A percentile compares a stretch with the other conserved stretches of the same genome.
These are phyloP conservation scores for Perizoma affinitatum DNA, from an alignment of 2,888 invertebrate species.

Conservation along the genomic window DNA sequence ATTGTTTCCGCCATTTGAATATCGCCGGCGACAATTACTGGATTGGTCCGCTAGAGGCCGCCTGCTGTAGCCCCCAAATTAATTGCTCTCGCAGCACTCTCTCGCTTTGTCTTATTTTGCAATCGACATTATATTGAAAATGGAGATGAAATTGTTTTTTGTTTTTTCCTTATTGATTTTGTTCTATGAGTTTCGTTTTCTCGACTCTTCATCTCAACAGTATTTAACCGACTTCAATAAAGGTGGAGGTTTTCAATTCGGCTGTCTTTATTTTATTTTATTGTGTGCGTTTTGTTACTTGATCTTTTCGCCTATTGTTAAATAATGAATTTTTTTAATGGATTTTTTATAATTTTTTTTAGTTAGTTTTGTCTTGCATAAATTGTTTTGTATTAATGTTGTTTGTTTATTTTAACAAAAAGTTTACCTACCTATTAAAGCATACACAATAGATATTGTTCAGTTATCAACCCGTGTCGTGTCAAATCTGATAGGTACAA, in stretches of 20 bases:
- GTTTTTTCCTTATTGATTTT: conserved; percentile 17
- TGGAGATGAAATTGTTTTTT: conserved; percentile 35
- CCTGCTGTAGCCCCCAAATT: conserved; percentile 65
- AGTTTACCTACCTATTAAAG: background rate
- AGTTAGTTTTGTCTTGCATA: no score
- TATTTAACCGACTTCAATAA: no score
- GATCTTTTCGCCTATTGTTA: no score
- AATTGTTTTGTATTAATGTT: background rate
- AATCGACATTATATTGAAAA: conserved; percentile 52
- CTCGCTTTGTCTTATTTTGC: conserved; percentile 73
- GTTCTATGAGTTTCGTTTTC: conserved; percentile 1
- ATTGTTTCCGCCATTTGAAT: conserved; percentile 85
- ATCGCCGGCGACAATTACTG: conserved; percentile 80
- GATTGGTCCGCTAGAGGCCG: conserved; percentile 75
- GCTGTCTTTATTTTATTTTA: no score
- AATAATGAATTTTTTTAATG: no score
- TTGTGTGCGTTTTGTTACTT: no score
- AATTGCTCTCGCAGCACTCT: conserved; percentile 65
- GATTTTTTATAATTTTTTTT: no score
- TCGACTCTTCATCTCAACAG: background rate
- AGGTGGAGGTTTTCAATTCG: no score
- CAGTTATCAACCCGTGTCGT: conserved; percentile 15
- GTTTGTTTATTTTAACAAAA: background rate
- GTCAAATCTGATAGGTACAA: conserved; percentile 41
- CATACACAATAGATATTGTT: background rate